Conservation (phyloP, 2,888 invertebrate species). For the Desoria tigrina region DNA sequence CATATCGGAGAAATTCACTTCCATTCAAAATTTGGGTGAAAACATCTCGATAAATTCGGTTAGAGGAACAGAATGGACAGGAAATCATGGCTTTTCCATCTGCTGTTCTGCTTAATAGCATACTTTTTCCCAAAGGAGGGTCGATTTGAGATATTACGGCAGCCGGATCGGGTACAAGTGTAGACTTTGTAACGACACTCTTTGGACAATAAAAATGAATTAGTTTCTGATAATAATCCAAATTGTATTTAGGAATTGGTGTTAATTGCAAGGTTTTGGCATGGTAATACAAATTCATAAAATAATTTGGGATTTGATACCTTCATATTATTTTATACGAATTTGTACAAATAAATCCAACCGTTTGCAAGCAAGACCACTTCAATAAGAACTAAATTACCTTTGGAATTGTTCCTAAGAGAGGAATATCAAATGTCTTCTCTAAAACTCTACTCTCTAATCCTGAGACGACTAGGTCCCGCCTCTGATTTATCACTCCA, state of each 20-base stretch:
- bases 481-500: conserved; percentile 42
- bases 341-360: background rate
- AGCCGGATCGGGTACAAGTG: conserved; percentile 64
- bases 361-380: conserved; percentile 2
- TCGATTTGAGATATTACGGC: conserved; percentile 68
- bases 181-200: conserved; percentile 71
- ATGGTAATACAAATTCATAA: no score
- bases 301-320: no score
- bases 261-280: no score
- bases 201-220: conserved; percentile 55
- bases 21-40: conserved; percentile 90
- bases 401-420: conserved; percentile 63
- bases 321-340: no score
- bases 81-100: conserved; percentile 73
- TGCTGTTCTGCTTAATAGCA: conserved; percentile 76
- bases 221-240: background rate
- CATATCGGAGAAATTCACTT: conserved; percentile 81
- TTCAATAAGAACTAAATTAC: conserved; percentile 8
- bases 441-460: conserved; percentile 79
- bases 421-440: conserved; percentile 66
- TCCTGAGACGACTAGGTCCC: conserved; percentile 69
- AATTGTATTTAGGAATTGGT: no score
- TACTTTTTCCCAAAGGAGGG: conserved; percentile 79
- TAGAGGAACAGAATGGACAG: conserved; percentile 74
- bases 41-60: conserved; percentile 86